phyloP scores from a whole-genome alignment of 2,113 vertebrate genomes.

The Oryzias javanicus region DNA sequence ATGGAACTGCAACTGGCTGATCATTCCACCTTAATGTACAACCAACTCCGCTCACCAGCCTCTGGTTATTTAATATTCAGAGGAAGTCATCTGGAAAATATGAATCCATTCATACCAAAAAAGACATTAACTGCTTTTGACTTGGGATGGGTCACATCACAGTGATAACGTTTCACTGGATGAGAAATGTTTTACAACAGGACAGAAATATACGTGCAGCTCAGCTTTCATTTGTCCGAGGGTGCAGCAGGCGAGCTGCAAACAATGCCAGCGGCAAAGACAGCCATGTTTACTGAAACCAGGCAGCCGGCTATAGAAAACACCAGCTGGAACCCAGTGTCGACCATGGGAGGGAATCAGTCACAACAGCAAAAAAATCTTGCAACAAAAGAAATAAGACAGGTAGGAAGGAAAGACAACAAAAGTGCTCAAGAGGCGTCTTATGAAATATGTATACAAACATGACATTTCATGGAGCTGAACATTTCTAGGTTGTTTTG shows the following conservation, averaged over 20 bases:
- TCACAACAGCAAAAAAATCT: constrained; percentile 31
- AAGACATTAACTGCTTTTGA: constrained; percentile 49
- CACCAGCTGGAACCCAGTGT: constrained; percentile 41
- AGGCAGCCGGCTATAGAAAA: constrained; percentile 46
- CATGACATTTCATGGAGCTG: constrained; percentile 36
- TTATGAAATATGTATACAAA: constrained; percentile 49
- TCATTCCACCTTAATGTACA: constrained; percentile 43
- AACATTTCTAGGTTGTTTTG: constrained; percentile 18
- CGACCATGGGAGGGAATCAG: constrained; percentile 43
- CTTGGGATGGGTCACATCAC: constrained; percentile 44
- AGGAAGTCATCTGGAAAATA: constrained; percentile 46
- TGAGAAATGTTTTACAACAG: constrained; percentile 55
- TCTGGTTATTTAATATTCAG: constrained; percentile 31
- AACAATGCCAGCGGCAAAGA: constrained; percentile 20
- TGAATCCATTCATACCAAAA: constrained; percentile 29
- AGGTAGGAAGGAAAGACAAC: constrained; percentile 18
- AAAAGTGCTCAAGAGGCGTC: constrained; percentile 25
- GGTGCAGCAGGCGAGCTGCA: constrained; percentile 33
- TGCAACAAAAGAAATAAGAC: constrained; percentile 27
- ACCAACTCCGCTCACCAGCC: constrained; percentile 19
- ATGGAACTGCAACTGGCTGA: constrained; percentile 43
- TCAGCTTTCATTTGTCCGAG: constrained; percentile 57
- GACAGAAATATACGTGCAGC: constrained; percentile 60
- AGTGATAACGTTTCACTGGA: constrained; percentile 38
- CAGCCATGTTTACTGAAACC: constrained; percentile 30